phyloP scores from a whole-genome alignment of 2,888 invertebrate species.

The Notocelia uddmanniana region DNA sequence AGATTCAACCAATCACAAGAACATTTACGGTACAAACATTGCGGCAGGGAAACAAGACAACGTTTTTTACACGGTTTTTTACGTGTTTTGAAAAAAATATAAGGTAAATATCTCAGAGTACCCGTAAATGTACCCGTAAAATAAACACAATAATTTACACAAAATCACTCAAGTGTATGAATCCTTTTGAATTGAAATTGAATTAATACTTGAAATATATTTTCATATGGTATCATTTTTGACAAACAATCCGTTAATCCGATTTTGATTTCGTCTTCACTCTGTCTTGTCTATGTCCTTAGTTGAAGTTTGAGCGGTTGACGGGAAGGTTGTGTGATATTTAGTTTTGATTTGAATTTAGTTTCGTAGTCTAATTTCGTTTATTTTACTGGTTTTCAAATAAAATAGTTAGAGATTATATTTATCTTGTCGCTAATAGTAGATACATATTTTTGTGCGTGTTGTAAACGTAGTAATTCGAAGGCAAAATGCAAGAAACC shows the following conservation, averaged over 20 bases:
- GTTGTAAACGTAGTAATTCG: conserved; percentile 46
- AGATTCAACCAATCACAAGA: background rate
- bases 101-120: no score
- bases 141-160: background rate
- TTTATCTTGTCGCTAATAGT: conserved; percentile 1
- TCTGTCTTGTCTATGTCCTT: conserved; percentile 52
- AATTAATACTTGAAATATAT: background rate
- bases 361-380: conserved; percentile 56
- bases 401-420: conserved; percentile 32
- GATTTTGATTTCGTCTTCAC: conserved; percentile 35
- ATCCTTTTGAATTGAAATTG: background rate
- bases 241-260: conserved; percentile 12
- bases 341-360: conserved; percentile 67
- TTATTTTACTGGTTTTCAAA: conserved; percentile 49
- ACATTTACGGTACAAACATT: background rate
- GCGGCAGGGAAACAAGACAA: conserved; percentile 12
- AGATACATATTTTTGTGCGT: conserved; percentile 41
- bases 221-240: conserved; percentile 8
- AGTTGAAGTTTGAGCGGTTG: conserved; percentile 66
- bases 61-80: background rate
- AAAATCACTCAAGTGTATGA: no score
- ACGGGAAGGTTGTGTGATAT: conserved; percentile 64
- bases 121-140: no score
- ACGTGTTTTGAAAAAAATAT: no score
- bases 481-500: conserved; percentile 80